Conservation (phyloP, 1,140 invertebrate species). For the Uloborus diversus region DNA sequence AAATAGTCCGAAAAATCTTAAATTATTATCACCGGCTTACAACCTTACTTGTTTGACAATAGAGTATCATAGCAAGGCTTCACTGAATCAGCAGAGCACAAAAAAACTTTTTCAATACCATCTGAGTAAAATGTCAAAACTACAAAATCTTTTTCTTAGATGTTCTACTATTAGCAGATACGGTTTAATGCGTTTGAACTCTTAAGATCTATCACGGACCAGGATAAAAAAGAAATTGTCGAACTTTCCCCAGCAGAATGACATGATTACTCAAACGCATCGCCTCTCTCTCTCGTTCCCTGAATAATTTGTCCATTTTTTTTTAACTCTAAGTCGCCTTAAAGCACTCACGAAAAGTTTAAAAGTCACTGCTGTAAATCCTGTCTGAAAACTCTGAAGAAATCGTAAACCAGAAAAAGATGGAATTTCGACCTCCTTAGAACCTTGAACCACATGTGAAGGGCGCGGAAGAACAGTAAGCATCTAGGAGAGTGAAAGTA, state of each 20-base stretch:
- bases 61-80: too few species aligned
- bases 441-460: neutral
- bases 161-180: too few species aligned
- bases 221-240: too few species aligned
- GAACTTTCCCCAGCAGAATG: neutral
- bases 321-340: neutral
- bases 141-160: too few species aligned
- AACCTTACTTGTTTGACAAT: too few species aligned
- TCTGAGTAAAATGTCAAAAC: too few species aligned
- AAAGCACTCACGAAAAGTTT: neutral
- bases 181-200: neutral
- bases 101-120: too few species aligned
- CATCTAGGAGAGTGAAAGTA: too few species aligned
- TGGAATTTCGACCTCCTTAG: neutral
- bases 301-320: neutral
- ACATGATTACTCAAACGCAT: neutral
- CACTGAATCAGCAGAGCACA: too few species aligned
- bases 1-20: too few species aligned
- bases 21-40: too few species aligned
- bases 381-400: neutral
- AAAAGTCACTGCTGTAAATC: neutral
- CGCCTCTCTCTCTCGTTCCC: too few species aligned
- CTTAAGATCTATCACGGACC: neutral
- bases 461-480: neutral
- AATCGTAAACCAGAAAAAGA: neutral